Evolutionary conservation across 2,797 vertebrate species (phyloP).

Genomic region (Neopelma chrysocephalum): DNA sequence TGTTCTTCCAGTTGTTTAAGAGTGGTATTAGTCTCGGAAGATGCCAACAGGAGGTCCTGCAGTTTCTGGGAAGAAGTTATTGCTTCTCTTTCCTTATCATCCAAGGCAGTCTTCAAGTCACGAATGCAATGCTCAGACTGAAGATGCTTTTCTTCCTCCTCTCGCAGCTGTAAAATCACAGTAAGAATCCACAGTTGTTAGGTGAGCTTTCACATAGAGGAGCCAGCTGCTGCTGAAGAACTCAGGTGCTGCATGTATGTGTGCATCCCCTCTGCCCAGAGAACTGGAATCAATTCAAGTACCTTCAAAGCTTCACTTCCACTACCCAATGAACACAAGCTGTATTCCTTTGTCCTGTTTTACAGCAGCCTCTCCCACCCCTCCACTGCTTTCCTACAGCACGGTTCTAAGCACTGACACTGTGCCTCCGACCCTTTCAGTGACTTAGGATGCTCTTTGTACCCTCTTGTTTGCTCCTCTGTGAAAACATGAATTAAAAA

Average conservation of each 20-base stretch:
- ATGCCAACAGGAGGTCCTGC: conserved; percentile 77
- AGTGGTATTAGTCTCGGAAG: conserved; percentile 65
- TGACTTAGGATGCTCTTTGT: neutral
- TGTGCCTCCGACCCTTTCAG: neutral
- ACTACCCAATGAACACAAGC: neutral
- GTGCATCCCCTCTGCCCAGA: neutral
- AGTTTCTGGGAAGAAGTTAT: conserved; percentile 76
- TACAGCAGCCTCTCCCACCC: accelerated
- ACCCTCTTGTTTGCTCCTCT: neutral
- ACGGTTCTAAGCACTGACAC: accelerated
- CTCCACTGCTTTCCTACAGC: accelerated
- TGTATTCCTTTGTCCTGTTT: neutral
- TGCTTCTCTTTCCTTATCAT: conserved; percentile 80
- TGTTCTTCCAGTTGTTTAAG: conserved; percentile 86
- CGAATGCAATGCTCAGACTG: conserved; percentile 77
- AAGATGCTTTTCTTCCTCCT: conserved; percentile 79
- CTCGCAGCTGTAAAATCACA: conserved; percentile 78
- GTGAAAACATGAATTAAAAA: neutral
- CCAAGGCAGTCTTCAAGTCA: conserved; percentile 77
- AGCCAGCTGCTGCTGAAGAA: neutral
- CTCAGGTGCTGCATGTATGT: neutral
- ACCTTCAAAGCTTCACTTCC: neutral
- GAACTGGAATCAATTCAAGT: neutral
- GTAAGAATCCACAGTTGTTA: neutral
- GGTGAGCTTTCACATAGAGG: neutral